Evolutionary conservation across 2,113 vertebrate genomes (phyloP).

Genomic region (Seriola rivoliana): DNA sequence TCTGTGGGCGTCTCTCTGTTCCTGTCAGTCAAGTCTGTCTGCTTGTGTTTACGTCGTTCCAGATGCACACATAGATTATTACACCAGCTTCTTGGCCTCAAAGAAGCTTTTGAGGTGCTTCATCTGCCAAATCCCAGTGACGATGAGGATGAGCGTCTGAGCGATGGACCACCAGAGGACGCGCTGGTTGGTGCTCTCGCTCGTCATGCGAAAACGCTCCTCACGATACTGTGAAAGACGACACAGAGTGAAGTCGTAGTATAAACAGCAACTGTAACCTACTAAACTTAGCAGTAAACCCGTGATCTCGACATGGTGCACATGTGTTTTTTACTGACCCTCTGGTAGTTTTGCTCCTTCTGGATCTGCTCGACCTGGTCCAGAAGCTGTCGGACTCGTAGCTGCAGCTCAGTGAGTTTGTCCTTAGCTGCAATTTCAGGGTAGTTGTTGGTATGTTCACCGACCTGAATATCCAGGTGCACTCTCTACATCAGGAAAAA

Average conservation of each 20-base stretch:
- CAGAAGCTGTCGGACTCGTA: conserved; percentile 91
- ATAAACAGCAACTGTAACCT: too few relatives aligned
- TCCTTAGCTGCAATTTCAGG: conserved; percentile 96
- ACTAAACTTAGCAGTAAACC: background rate
- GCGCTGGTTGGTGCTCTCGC: conserved; percentile 96
- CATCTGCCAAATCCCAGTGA: conserved; percentile 98
- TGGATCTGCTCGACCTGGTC: conserved; percentile 98
- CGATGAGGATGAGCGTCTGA: conserved; percentile 94
- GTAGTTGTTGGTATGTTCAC: conserved; percentile 96
- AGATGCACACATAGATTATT: conserved; percentile 10
- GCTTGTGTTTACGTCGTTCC: background rate
- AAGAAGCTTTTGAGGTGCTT: conserved; percentile 97
- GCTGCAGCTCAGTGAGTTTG: conserved; percentile 94
- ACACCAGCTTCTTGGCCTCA: conserved; percentile 96
- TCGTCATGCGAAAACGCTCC: conserved; percentile 95
- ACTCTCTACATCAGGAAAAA: conserved; percentile 84
- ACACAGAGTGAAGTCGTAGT: background rate
- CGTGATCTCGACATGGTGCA: background rate
- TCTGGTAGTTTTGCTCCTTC: conserved; percentile 97
- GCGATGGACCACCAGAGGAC: conserved; percentile 98
- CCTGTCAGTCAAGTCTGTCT: conserved; percentile 26
- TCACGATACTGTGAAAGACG: conserved; percentile 89
- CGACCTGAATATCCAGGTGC: conserved; percentile 95
- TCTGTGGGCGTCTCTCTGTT: conserved; percentile 1
- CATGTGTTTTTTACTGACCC: conserved; percentile 83